phyloP scores from a whole-genome alignment of 2,113 vertebrate genomes.

The Pao palembangensis region DNA sequence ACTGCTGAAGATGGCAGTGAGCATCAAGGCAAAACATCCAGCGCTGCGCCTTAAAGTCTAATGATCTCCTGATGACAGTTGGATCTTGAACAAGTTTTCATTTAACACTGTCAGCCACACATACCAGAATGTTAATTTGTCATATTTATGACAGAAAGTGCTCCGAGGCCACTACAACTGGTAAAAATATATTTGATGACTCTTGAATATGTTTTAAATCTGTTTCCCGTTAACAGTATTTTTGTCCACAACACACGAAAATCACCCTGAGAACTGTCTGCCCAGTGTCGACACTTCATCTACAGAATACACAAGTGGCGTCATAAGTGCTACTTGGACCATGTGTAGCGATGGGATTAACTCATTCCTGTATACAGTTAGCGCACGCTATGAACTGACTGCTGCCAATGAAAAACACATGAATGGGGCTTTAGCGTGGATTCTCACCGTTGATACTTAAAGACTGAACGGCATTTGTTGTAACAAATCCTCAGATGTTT shows the following conservation, averaged over 20 bases:
- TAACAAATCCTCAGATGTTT: constrained; percentile 63
- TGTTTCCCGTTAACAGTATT: constrained; percentile 55
- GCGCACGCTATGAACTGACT: constrained; percentile 10
- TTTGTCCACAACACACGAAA: constrained; percentile 53
- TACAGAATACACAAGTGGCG: constrained; percentile 33
- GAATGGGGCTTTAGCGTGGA: constrained; percentile 34
- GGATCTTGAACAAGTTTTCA: constrained; percentile 37
- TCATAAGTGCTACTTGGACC: constrained; percentile 40
- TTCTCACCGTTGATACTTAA: constrained; percentile 32
- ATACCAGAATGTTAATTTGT: constrained; percentile 65
- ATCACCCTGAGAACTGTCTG: constrained; percentile 54
- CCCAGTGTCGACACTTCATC: constrained; percentile 47
- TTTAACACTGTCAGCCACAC: constrained; percentile 60
- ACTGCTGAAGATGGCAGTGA: neutral
- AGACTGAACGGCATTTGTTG: constrained; percentile 44
- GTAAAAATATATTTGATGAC: constrained; percentile 32
- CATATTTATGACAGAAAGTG: constrained; percentile 63
- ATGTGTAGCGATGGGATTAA: constrained; percentile 48
- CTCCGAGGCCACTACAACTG: constrained; percentile 41
- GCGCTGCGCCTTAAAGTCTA: constrained; percentile 14
- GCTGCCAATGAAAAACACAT: constrained; percentile 45
- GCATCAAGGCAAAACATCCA: constrained; percentile 3
- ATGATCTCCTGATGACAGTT: constrained; percentile 42
- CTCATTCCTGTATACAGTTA: constrained; percentile 41
- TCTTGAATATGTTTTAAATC: constrained; percentile 53